Conservation (phyloP, 2,888 invertebrate genomes). For the Mythimna lalbum region DNA sequence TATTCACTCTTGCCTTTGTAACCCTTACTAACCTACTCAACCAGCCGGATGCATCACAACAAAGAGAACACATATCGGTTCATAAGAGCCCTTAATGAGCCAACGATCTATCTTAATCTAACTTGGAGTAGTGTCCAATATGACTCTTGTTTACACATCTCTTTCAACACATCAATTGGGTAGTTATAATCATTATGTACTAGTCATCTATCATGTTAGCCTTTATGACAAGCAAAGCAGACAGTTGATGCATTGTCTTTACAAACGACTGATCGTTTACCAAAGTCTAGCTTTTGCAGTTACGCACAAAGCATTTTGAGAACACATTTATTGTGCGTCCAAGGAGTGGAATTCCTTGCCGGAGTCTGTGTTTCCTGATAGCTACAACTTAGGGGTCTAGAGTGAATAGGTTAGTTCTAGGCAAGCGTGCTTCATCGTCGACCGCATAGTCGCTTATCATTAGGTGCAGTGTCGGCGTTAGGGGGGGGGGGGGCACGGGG, state of each 20-base stretch:
- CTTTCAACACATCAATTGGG: slow-evolving; percentile 52
- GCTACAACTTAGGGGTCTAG: too few species aligned
- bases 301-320: too few species aligned
- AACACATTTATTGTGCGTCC: too few species aligned
- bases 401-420: too few species aligned
- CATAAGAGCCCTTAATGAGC: slow-evolving; percentile 24
- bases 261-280: slow-evolving; percentile 30
- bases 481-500: too few species aligned
- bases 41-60: background rate
- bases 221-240: slow-evolving; percentile 47
- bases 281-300: too few species aligned
- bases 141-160: slow-evolving; percentile 11
- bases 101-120: slow-evolving; percentile 39
- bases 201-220: slow-evolving; percentile 57
- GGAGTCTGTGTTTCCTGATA: too few species aligned
- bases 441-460: too few species aligned
- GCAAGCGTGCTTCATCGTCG: too few species aligned
- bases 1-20: too few species aligned
- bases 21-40: slow-evolving; percentile 6
- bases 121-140: background rate
- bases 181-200: slow-evolving; percentile 43
- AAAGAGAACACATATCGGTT: background rate
- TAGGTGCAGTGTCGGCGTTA: too few species aligned
- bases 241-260: slow-evolving; percentile 51
- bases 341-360: too few species aligned